Percentiles rank a stretch among this genome's conserved stretches.
phyloP scores from a whole-genome alignment of 2,113 vertebrate species.

The Pseudorectes ferrugineus region DNA sequence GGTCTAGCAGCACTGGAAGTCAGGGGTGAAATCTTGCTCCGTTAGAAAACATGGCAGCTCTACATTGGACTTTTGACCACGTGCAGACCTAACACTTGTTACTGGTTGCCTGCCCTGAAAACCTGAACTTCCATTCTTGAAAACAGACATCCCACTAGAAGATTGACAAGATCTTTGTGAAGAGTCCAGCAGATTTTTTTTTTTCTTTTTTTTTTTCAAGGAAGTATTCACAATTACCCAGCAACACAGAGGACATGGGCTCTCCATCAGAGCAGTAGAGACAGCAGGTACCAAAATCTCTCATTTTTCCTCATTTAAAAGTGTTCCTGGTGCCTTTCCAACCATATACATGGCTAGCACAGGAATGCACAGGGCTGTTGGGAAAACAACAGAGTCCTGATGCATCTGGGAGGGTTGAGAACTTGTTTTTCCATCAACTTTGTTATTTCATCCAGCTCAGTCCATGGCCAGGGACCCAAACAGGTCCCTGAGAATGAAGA shows the following conservation, averaged over 20 bases:
- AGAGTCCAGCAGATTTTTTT: neutral
- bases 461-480: neutral
- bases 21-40: neutral
- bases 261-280: neutral
- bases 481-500: neutral
- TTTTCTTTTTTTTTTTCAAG: neutral
- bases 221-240: neutral
- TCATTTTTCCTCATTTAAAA: neutral
- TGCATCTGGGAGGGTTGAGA: neutral
- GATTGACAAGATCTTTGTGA: neutral
- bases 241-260: neutral
- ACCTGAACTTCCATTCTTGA: neutral
- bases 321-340: neutral
- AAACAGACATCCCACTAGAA: accelerated
- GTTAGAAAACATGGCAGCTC: neutral
- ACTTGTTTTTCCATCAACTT: neutral
- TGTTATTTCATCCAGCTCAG: neutral
- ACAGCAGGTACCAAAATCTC: neutral
- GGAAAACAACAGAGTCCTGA: neutral
- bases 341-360: neutral
- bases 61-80: neutral
- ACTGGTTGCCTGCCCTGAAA: neutral
- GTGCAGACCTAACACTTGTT: neutral
- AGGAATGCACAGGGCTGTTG: neutral
- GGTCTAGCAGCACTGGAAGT: neutral